Evolutionary conservation across 2,797 vertebrate species (phyloP).

Genomic region (Xiphophorus birchmanni): DNA sequence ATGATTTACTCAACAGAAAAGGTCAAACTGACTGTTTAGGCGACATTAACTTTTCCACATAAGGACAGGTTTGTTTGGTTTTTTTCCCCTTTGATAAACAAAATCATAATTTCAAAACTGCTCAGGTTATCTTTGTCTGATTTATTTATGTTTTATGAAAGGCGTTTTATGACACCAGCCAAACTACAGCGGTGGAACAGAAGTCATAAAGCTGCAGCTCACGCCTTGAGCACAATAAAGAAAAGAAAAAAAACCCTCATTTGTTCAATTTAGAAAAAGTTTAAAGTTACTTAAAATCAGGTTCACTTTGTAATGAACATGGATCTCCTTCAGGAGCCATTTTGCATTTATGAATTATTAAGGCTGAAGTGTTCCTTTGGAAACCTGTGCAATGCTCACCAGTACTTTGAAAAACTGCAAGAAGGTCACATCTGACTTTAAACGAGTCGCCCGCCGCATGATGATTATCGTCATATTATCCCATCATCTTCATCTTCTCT

Average conservation of each 20-base stretch:
- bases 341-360: not conserved
- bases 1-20: not conserved
- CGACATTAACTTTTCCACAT: not conserved
- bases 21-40: not conserved
- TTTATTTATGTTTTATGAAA: not conserved
- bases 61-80: not conserved
- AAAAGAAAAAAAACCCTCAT: not conserved
- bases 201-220: not conserved
- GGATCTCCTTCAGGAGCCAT: not conserved
- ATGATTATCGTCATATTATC: slow-evolving; percentile 45
- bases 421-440: not conserved
- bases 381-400: not conserved
- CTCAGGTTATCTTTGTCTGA: not conserved
- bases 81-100: not conserved
- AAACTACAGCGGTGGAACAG: not conserved
- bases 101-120: not conserved
- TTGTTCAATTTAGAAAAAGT: not conserved
- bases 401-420: slow-evolving; percentile 3
- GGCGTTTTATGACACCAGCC: not conserved
- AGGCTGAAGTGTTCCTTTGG: not conserved
- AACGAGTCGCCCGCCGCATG: slow-evolving; percentile 23
- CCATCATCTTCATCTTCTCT: slow-evolving; percentile 46
- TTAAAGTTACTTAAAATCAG: not conserved
- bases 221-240: not conserved
- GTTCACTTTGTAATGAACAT: not conserved